Percentiles rank a stretch among this genome's conserved stretches.
phyloP scores from a whole-genome alignment of 2,113 vertebrate genomes.

The Mesoclemmys tuberculata region DNA sequence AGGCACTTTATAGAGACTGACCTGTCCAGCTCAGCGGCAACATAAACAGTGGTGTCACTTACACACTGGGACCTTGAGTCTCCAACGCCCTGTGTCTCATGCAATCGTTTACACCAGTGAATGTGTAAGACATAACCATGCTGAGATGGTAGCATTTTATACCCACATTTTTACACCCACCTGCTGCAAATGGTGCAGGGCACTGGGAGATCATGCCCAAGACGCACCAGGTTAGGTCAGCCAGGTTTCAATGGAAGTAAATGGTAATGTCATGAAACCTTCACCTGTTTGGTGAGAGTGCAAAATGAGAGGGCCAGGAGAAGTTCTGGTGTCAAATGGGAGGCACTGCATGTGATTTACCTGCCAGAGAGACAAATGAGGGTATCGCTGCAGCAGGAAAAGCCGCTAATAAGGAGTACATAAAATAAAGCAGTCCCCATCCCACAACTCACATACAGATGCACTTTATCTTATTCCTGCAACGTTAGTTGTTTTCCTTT shows the following conservation, averaged over 20 bases:
- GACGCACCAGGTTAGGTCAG: neutral
- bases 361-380: neutral
- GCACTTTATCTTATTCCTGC: neutral
- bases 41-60: neutral
- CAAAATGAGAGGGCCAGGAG: accelerated
- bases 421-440: neutral
- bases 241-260: accelerated
- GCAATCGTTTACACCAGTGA: neutral
- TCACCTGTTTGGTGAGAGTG: neutral
- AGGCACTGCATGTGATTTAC: neutral
- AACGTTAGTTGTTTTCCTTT: neutral
- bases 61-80: neutral
- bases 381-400: accelerated
- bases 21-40: neutral
- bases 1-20: neutral
- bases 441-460: neutral
- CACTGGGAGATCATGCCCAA: neutral
- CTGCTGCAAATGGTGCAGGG: neutral
- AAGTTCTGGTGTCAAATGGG: neutral
- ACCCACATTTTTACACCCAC: accelerated
- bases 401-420: neutral
- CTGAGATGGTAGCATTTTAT: accelerated
- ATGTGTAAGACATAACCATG: neutral
- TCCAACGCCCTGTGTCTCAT: neutral
- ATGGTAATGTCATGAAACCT: neutral